Conservation (phyloP, 2,113 vertebrate species). For the cattle (Bos taurus) region ARS-UCD2.0 NC_037335.1:26253501-26254000, state of each 20-base stretch:
- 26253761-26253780: slow-evolving; percentile 58
- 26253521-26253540: background rate
- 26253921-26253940: slow-evolving; percentile 3
- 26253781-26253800: slow-evolving; percentile 62
- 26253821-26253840: slow-evolving; percentile 55
- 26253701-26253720: slow-evolving; percentile 66
- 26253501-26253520: background rate
- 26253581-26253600: slow-evolving; percentile 30
- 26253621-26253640: slow-evolving; percentile 40
- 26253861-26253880: slow-evolving; percentile 51
- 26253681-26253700: background rate
- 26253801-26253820: slow-evolving; percentile 50
- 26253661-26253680: slow-evolving; percentile 45
- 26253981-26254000: background rate
- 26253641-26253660: slow-evolving; percentile 50
- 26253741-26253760: slow-evolving; percentile 62
- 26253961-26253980: background rate
- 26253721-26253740: slow-evolving; percentile 56
- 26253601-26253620: slow-evolving; percentile 10
- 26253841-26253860: slow-evolving; percentile 64
- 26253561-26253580: slow-evolving; percentile 4
- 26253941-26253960: background rate
- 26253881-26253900: slow-evolving; percentile 41
- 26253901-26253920: slow-evolving; percentile 7
- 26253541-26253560: background rate